Percentiles rank a stretch among this genome's conserved stretches.
Evolutionary conservation across 2,797 vertebrate genomes (phyloP).

Genomic region (Pseudomugil tenellus): DNA sequence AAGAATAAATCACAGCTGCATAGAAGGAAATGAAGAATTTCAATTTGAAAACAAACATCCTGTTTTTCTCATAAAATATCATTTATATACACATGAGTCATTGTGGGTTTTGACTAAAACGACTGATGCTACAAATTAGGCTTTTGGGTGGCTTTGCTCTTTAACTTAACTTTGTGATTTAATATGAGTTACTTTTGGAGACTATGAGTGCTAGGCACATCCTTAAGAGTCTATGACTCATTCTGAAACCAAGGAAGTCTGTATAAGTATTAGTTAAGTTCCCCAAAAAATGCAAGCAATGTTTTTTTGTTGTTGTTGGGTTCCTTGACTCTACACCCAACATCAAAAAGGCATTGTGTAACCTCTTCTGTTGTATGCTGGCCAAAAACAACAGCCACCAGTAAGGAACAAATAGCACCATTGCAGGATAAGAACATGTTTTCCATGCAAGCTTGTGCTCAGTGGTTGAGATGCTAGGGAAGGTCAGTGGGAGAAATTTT

Average conservation of each 20-base stretch:
- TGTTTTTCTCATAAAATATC: slow-evolving; percentile 30
- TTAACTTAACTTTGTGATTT: slow-evolving; percentile 42
- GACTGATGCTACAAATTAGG: slow-evolving; percentile 36
- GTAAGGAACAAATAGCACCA: no score
- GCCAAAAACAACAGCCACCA: no score
- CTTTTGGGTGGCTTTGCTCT: slow-evolving; percentile 31
- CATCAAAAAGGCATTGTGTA: no score
- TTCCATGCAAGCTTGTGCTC: no score
- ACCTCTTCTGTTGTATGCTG: no score
- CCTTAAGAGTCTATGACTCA: slow-evolving; percentile 42
- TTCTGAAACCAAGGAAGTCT: slow-evolving; percentile 34
- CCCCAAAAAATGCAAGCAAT: slow-evolving; percentile 10
- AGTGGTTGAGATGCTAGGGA: no score
- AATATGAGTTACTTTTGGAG: slow-evolving; percentile 21
- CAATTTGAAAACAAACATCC: background rate
- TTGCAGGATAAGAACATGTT: no score
- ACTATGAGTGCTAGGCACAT: slow-evolving; percentile 26
- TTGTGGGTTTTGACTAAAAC: slow-evolving; percentile 31
- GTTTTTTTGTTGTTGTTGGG: slow-evolving; percentile 29
- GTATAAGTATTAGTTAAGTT: slow-evolving; percentile 25
- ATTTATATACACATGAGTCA: slow-evolving; percentile 33
- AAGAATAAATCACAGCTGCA: slow-evolving; percentile 12
- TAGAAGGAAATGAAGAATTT: slow-evolving; percentile 11
- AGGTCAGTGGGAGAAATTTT: no score
- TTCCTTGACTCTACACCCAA: background rate